phyloP scores from a whole-genome alignment of 1,140 invertebrate species.

The Lasioglossum baleicum region DNA sequence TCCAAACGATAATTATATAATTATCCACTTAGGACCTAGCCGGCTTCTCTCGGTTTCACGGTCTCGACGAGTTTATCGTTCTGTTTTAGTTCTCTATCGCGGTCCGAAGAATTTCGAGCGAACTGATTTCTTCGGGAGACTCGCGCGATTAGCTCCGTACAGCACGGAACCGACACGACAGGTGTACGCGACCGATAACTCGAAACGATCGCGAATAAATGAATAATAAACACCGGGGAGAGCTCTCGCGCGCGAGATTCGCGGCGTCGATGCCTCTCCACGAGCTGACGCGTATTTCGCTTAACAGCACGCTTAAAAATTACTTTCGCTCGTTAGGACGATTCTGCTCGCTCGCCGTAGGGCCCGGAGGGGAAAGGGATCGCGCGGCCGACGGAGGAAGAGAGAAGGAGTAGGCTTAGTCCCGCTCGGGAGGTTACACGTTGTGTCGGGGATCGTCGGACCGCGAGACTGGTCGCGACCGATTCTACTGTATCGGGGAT shows the following conservation, averaged over 20 bases:
- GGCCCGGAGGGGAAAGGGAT: no score
- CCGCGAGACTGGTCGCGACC: background rate
- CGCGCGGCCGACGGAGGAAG: background rate
- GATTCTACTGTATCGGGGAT: background rate
- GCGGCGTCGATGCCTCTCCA: background rate
- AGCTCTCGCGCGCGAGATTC: background rate
- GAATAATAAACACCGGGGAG: slow-evolving; percentile 13
- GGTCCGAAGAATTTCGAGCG: no score
- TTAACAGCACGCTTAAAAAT: slow-evolving; percentile 17
- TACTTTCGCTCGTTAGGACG: slow-evolving; percentile 36
- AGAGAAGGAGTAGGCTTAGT: background rate
- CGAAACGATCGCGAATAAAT: slow-evolving; percentile 30
- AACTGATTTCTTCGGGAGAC: background rate
- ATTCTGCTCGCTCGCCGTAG: background rate
- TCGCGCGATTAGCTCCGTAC: slow-evolving; percentile 1
- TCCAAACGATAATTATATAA: no score
- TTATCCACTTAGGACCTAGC: no score
- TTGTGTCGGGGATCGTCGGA: no score
- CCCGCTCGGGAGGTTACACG: no score
- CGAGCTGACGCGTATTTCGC: background rate
- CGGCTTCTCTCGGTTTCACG: no score
- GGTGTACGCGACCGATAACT: background rate
- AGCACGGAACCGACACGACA: background rate
- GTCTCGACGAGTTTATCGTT: no score
- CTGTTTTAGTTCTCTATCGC: no score